Conservation (phyloP, 2,113 vertebrate species). For the Microcebus jonahi region DNA sequence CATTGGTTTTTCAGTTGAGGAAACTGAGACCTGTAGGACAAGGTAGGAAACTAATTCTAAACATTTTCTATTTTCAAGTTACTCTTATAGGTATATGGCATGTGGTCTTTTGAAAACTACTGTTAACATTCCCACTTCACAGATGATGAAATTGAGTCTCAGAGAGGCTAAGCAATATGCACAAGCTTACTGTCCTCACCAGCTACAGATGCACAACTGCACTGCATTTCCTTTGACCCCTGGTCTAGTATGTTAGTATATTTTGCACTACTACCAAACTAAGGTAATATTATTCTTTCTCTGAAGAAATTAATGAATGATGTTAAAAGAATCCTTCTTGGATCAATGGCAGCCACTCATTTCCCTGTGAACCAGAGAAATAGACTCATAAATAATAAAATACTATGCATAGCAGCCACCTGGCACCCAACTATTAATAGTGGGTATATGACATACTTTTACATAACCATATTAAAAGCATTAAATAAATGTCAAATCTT, state of each 20-base stretch:
- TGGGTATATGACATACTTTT: constrained; percentile 62
- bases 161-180: not conserved
- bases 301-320: constrained; percentile 49
- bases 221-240: not conserved
- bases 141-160: not conserved
- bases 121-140: not conserved
- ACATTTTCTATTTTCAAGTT: not conserved
- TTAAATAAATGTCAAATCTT: constrained; percentile 66
- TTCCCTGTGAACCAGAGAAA: constrained; percentile 55
- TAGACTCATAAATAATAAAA: constrained; percentile 71
- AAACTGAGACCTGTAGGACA: not conserved
- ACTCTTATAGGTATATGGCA: not conserved
- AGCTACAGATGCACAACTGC: not conserved
- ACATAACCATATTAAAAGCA: constrained; percentile 60
- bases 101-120: not conserved
- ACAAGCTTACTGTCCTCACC: not conserved
- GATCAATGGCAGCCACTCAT: constrained; percentile 55
- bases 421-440: constrained; percentile 69
- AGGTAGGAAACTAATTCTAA: not conserved
- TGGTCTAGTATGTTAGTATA: not conserved
- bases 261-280: not conserved
- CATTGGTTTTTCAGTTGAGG: not conserved
- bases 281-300: constrained; percentile 37
- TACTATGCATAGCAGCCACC: constrained; percentile 9
- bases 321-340: constrained; percentile 60